phyloP scores from a whole-genome alignment of 2,888 invertebrate species.

The Eupithecia dodoneata region DNA sequence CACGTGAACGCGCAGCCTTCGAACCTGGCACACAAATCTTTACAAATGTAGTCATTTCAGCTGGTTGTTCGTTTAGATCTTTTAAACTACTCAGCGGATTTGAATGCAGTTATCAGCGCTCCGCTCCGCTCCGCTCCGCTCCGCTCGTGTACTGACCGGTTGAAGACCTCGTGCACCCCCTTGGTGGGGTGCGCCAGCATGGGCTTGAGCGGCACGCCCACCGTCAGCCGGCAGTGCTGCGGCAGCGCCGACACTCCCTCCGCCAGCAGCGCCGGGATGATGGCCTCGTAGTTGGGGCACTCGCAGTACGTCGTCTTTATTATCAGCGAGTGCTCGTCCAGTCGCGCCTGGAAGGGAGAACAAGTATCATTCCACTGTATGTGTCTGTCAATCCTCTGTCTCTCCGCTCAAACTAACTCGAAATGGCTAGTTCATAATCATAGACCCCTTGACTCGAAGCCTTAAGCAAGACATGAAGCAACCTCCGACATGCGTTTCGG shows the following conservation, averaged over 20 bases:
- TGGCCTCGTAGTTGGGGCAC: slow-evolving; percentile 96
- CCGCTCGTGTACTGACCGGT: slow-evolving; percentile 76
- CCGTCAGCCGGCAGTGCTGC: slow-evolving; percentile 92
- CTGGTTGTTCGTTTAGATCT: too few species aligned
- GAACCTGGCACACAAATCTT: slow-evolving; percentile 80
- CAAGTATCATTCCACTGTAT: too few species aligned
- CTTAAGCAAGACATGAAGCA: neutral
- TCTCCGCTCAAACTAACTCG: too few species aligned
- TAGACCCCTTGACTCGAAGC: neutral
- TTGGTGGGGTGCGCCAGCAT: slow-evolving; percentile 99
- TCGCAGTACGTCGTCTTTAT: slow-evolving; percentile 98
- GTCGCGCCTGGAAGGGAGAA: slow-evolving; percentile 41
- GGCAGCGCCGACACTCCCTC: slow-evolving; percentile 91
- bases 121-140: too few species aligned
- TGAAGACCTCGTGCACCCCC: slow-evolving; percentile 94
- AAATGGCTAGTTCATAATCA: neutral
- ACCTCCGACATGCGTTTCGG: neutral
- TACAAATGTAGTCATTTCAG: too few species aligned
- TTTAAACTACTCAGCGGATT: too few species aligned
- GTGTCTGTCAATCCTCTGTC: too few species aligned
- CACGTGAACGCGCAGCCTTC: slow-evolving; percentile 96
- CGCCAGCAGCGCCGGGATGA: slow-evolving; percentile 90
- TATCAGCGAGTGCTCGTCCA: slow-evolving; percentile 89
- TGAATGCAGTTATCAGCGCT: too few species aligned
- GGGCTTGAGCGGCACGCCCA: slow-evolving; percentile 97